Conservation (phyloP, 2,113 vertebrate genomes). For the Cyprinodon brontotheroides region DNA sequence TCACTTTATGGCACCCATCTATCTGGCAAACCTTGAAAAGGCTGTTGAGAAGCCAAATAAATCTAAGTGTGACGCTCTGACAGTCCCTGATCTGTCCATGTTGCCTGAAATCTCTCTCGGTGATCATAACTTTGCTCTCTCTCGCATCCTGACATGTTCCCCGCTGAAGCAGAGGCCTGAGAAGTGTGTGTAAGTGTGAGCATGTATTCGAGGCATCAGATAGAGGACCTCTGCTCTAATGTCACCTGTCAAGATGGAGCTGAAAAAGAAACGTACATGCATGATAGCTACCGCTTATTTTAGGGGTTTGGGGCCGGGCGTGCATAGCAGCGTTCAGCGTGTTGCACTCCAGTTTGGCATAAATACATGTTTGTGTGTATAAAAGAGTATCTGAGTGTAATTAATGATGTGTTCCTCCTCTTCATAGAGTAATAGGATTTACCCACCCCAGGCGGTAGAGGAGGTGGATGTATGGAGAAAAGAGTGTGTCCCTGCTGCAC, state of each 20-base stretch:
- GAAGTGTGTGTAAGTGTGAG: not conserved
- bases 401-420: constrained; percentile 81
- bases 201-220: constrained; percentile 30
- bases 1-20: constrained; percentile 67
- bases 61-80: constrained; percentile 61
- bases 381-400: constrained; percentile 71
- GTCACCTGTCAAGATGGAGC: constrained; percentile 51
- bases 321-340: constrained; percentile 24
- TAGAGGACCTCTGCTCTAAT: constrained; percentile 45
- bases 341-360: constrained; percentile 38
- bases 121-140: constrained; percentile 52
- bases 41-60: constrained; percentile 59
- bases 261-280: constrained; percentile 32
- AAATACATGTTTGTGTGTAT: constrained; percentile 68
- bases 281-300: constrained; percentile 32
- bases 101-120: constrained; percentile 63
- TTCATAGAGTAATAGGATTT: constrained; percentile 81
- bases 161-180: constrained; percentile 12
- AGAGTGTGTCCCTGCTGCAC: constrained; percentile 43
- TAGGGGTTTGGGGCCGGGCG: constrained; percentile 16
- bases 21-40: constrained; percentile 66
- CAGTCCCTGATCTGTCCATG: constrained; percentile 66
- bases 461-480: constrained; percentile 37
- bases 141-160: constrained; percentile 44
- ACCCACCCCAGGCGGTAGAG: constrained; percentile 70